These are phyloP conservation scores for Numenius arquata DNA, from an alignment of 2,113 vertebrate species.

Conservation along the genomic window DNA sequence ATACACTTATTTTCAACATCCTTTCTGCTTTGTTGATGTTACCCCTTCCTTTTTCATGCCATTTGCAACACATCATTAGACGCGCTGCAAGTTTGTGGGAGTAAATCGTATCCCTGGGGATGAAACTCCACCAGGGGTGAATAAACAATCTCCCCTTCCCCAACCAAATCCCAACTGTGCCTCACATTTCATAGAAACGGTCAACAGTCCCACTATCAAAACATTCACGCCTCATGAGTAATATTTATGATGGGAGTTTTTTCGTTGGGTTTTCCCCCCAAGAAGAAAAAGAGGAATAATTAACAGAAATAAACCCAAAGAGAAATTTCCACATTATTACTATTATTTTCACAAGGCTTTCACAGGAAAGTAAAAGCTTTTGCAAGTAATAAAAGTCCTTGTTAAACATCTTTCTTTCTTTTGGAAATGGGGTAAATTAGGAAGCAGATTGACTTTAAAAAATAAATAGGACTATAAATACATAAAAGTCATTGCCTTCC, in stretches of 20 bases:
- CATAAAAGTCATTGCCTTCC: slow-evolving; percentile 47
- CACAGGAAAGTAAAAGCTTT: slow-evolving; percentile 58
- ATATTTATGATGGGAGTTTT: slow-evolving; percentile 64
- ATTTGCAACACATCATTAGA: slow-evolving; percentile 10
- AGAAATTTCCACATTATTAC: slow-evolving; percentile 51
- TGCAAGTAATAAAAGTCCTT: slow-evolving; percentile 57
- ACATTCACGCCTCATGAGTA: slow-evolving; percentile 63
- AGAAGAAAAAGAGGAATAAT: slow-evolving; percentile 43
- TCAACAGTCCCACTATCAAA: slow-evolving; percentile 52
- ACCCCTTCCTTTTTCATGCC: neutral
- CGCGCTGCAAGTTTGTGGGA: neutral
- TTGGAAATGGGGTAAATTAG: slow-evolving; percentile 53
- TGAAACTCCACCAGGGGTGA: slow-evolving; percentile 43
- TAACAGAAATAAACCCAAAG: slow-evolving; percentile 46
- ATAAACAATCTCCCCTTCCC: slow-evolving; percentile 40
- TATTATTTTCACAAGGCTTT: slow-evolving; percentile 51
- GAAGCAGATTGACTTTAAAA: slow-evolving; percentile 57
- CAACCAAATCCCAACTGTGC: slow-evolving; percentile 23
- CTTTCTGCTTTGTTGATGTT: slow-evolving; percentile 21
- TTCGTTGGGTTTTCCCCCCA: neutral
- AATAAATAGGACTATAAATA: slow-evolving; percentile 66
- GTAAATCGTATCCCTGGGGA: slow-evolving; percentile 25
- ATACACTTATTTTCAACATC: slow-evolving; percentile 20
- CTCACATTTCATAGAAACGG: slow-evolving; percentile 64
- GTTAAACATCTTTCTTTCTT: slow-evolving; percentile 49